Percentiles rank a stretch among this genome's conserved stretches.
Evolutionary conservation across 2,888 invertebrate genomes (phyloP).

Genomic region (Archips crataeganus): DNA sequence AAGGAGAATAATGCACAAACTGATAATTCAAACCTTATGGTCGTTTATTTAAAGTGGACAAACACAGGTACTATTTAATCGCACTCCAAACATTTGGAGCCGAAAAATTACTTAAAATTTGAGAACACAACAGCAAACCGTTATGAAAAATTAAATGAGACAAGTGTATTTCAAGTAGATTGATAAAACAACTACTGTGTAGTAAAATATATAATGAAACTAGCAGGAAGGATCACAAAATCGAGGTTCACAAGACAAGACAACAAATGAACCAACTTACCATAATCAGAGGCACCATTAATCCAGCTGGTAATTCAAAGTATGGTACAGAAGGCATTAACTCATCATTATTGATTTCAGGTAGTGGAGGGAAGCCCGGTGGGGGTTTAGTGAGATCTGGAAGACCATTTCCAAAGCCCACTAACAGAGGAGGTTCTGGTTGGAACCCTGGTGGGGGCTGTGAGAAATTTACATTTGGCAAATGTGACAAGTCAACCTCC

Average conservation of each 20-base stretch:
- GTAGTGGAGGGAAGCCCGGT: slow-evolving; percentile 89
- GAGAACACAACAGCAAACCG: too few species aligned
- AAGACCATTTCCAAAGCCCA: slow-evolving; percentile 86
- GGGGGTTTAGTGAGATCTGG: slow-evolving; percentile 96
- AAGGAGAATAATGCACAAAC: too few species aligned
- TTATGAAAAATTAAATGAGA: too few species aligned
- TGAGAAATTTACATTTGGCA: slow-evolving; percentile 80
- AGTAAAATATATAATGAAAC: too few species aligned
- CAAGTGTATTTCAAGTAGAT: too few species aligned
- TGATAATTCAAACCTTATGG: too few species aligned
- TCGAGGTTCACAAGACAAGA: neutral
- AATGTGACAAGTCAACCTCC: slow-evolving; percentile 67
- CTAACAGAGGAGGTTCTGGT: slow-evolving; percentile 60
- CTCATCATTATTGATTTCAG: slow-evolving; percentile 87
- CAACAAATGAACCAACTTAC: slow-evolving; percentile 69
- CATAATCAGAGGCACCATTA: slow-evolving; percentile 98
- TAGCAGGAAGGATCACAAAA: too few species aligned
- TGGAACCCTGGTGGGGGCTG: slow-evolving; percentile 80
- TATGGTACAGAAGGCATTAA: slow-evolving; percentile 97
- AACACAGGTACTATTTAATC: too few species aligned
- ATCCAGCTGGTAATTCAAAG: slow-evolving; percentile 98
- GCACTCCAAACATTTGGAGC: too few species aligned
- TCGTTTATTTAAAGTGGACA: too few species aligned
- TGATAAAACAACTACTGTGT: too few species aligned
- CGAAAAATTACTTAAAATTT: too few species aligned